Evolutionary conservation across 2,113 vertebrate species (phyloP).

Genomic region (Neodon shergylaensis): DNA sequence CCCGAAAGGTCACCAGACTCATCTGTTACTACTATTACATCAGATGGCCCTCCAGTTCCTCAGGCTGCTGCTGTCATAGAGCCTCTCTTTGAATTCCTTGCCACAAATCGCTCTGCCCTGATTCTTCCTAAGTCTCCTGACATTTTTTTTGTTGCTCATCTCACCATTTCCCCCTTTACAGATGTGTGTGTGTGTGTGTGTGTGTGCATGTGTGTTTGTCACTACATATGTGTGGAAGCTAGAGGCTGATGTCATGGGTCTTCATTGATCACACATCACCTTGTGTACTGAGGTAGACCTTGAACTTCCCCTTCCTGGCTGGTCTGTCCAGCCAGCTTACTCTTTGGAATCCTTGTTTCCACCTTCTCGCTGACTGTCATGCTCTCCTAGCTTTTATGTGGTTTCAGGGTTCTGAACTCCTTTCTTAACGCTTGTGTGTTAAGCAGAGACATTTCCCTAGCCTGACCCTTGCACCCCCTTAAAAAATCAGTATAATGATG

Average conservation of each 20-base stretch:
- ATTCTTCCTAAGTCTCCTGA: background rate
- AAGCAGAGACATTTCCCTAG: background rate
- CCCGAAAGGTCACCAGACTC: background rate
- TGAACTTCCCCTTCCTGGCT: background rate
- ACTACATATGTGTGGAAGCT: background rate
- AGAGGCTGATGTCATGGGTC: background rate
- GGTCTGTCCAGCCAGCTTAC: background rate
- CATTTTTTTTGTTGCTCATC: background rate
- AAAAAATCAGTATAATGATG: background rate
- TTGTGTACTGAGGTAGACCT: background rate
- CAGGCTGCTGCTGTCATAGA: background rate
- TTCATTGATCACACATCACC: background rate
- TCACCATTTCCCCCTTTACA: background rate
- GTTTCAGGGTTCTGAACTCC: background rate
- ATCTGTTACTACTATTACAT: background rate
- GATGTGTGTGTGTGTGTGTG: background rate
- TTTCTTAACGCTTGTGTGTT: background rate
- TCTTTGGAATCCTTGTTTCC: background rate
- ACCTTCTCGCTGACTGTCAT: background rate
- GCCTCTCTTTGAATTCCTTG: background rate
- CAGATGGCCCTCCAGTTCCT: background rate
- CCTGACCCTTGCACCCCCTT: background rate
- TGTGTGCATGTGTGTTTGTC: background rate
- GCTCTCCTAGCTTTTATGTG: background rate
- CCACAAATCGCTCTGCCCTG: background rate